Evolutionary conservation across 2,113 vertebrate genomes (phyloP), one percentile per base, ranked within the genome.

Genomic region (Peucedramus taeniatus): DNA sequence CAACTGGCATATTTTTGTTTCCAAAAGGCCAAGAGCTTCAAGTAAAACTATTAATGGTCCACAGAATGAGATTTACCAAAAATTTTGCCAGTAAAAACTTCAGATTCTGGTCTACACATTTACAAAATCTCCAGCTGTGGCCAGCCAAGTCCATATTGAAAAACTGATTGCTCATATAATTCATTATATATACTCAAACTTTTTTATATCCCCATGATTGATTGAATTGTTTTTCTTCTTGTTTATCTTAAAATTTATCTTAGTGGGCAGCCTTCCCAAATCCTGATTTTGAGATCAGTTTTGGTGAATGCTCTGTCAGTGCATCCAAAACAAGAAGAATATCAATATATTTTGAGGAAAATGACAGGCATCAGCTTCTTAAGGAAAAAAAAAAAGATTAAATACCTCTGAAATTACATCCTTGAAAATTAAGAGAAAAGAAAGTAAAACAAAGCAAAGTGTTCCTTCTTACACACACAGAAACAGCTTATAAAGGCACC

Each of bases 371-470:
- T 33, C 30, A 11, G 10, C 11, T 37, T 47, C 53, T 47, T 4
- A 50, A 53, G 12, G 4, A 3, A 18, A 33, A 33, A 28, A 39
- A 37, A 31, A 13, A 22, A 22, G 9, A 81, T 18, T 6, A 42
- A 90, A 80, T 4, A 0, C 7, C 12, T 49, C 35, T 70, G 49
- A 17, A 53, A 64, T 45, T 30, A 35, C 16, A 65, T 50, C 42
- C 33, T 68, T 1, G 0, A 45, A 81, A 92, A 83, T 23, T 24
- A 91, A 26, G 33, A 51, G 14, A 45, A 87, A 83, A 47, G 18
- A 60, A 76, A 87, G 44, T 50, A 44, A 90, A 92, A 51, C 69
- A 88, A 85, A 92, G 75, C 68, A 39, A 94, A 81, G 61, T 31
- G 51, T 60, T 49, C 51, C n/a, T 65, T 71, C 45, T 93, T 35